Evolutionary conservation across 2,797 vertebrate genomes (phyloP), one percentile per base, ranked within the genome.

Genomic region (Anas georgica): DNA sequence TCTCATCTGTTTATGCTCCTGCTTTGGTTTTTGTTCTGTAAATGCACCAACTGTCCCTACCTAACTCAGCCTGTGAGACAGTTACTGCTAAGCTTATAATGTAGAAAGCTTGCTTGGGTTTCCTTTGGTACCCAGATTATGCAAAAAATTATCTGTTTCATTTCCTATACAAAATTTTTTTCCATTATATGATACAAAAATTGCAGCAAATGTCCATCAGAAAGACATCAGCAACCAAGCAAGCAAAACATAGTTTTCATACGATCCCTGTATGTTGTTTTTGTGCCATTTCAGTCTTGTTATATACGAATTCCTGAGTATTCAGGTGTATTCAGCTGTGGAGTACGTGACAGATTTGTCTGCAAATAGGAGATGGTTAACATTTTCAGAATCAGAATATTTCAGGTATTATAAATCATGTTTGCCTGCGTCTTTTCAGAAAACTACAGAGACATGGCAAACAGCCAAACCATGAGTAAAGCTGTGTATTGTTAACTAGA

Each of bases 361-460:
- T 83, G 56, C 82, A 87, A 92, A 94, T 46, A 92, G 20, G 17
- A 89, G n/a, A 64, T 77, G 52, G 35, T 64, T 94, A 94, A 78
- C 1, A 8, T 87, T 94, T 92, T 73, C 84, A 89, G 68, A 92
- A 94, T 72, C 56, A 56, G 31, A 67, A 21, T 83, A 72, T 68
- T 89, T 92, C 56, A 58, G 58, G 58, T 39, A 68, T 80, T 92
- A 68, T 90, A 77, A 88, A 78, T 62, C 58, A 43, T 75, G 37
- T 64, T 85, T 81, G 68, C n/a, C 63, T 83, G 43, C 52, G 93
- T 87, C 89, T 92, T 91, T 90, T 86, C 66, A 86, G 45, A 87
- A 94, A 94, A 87, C 22, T 89, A 60, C 37, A 91, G 90, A 95
- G 82, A 68, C 69, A 85, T 77, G 64, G 73, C 81, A 85, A 80